Percentiles rank a stretch among this genome's conserved stretches.
Conservation (phyloP, 1,140 invertebrate species). For the Anastatus disparis region DNA sequence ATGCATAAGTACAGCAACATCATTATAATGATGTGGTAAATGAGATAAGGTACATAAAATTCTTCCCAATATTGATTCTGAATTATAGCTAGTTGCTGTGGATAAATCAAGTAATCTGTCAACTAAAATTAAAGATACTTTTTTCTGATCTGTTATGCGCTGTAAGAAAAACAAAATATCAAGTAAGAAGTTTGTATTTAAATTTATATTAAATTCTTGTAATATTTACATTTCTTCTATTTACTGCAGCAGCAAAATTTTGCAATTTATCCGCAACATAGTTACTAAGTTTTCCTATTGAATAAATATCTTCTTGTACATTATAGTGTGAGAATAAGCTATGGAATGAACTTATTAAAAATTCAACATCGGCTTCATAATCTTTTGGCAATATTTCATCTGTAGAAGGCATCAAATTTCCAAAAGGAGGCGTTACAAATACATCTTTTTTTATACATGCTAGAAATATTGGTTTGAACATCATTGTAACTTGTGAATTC, state of each 20-base stretch:
- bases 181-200: not conserved
- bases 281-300: conserved; percentile 72
- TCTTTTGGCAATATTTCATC: conserved; percentile 62
- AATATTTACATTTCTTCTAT: conserved; percentile 68
- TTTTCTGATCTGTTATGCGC: conserved; percentile 50
- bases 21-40: conserved; percentile 73
- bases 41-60: conserved; percentile 72
- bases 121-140: conserved; percentile 73
- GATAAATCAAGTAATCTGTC: conserved; percentile 76
- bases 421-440: conserved; percentile 74
- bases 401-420: conserved; percentile 71
- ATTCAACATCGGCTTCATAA: conserved; percentile 60
- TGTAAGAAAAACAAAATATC: conserved; percentile 22
- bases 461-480: conserved; percentile 73
- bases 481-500: conserved; percentile 70
- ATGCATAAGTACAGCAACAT: conserved; percentile 75
- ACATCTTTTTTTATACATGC: conserved; percentile 70
- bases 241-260: conserved; percentile 65
- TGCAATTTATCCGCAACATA: conserved; percentile 73
- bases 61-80: conserved; percentile 73
- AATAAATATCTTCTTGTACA: conserved; percentile 74
- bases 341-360: conserved; percentile 71
- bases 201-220: conserved; percentile 6
- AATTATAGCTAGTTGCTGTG: conserved; percentile 69
- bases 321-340: conserved; percentile 71